Conservation (phyloP, 2,888 invertebrate genomes). For the Urechis unicinctus region DNA sequence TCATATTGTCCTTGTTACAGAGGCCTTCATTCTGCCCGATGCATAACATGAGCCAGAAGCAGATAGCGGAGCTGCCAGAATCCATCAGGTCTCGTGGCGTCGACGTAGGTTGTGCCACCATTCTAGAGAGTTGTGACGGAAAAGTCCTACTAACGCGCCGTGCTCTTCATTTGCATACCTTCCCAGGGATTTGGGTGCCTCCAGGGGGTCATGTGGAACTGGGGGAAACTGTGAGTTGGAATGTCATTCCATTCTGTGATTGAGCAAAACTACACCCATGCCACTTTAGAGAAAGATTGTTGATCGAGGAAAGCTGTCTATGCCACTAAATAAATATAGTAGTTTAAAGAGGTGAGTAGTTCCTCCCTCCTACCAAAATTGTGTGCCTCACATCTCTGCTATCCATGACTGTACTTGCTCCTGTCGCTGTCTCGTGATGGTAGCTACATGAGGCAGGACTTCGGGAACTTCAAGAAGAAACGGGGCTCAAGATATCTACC, state of each 20-base stretch:
- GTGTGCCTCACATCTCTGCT: no score
- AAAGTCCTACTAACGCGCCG: constrained; percentile 50
- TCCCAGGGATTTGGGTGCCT: constrained; percentile 53
- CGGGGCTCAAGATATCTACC: constrained; percentile 39
- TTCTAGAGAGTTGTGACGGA: constrained; percentile 49
- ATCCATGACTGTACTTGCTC: no score
- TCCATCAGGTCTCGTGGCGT: constrained; percentile 32
- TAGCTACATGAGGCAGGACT: constrained; percentile 45
- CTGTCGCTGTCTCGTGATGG: no score
- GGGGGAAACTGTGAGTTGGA: background rate
- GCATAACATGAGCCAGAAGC: constrained; percentile 21
- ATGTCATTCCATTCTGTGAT: no score
- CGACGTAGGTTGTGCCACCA: constrained; percentile 45
- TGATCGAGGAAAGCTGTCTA: no score
- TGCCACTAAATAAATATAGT: no score
- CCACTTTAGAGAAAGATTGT: no score
- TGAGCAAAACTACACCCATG: no score
- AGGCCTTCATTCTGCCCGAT: constrained; percentile 43
- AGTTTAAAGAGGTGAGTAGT: no score
- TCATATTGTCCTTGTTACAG: no score
- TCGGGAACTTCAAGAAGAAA: constrained; percentile 51
- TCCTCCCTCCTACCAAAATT: no score
- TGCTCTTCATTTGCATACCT: constrained; percentile 47
- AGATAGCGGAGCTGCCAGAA: constrained; percentile 19
- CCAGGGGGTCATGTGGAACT: constrained; percentile 29